These are phyloP conservation scores for Drosophila navojoa DNA, from an alignment of 1,140 invertebrate species.

Conservation along the genomic window DNA sequence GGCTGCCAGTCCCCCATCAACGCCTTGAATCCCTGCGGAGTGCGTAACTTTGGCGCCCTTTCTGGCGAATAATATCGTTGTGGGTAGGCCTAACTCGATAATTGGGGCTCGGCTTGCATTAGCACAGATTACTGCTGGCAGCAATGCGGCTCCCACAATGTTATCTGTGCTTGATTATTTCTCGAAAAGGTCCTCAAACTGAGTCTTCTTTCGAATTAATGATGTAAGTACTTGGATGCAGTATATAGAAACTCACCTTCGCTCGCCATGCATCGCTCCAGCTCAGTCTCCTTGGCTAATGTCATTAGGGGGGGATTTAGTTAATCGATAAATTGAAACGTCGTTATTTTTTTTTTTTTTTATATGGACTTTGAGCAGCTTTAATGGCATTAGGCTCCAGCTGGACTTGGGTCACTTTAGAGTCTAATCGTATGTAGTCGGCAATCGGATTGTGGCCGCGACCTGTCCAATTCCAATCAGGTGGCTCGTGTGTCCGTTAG, in stretches of 20 bases:
- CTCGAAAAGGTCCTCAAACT: too few relatives aligned
- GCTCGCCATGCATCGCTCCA: too few relatives aligned
- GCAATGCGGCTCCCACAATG: too few relatives aligned
- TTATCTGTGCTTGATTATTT: too few relatives aligned
- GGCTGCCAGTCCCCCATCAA: not conserved
- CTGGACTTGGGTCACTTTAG: not conserved
- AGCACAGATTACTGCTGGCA: slow-evolving; percentile 9
- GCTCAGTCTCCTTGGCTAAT: not conserved
- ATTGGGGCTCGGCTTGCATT: slow-evolving; percentile 29
- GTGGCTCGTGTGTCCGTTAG: slow-evolving; percentile 17
- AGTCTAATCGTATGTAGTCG: not conserved
- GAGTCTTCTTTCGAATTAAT: too few relatives aligned
- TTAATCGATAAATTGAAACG: slow-evolving; percentile 39
- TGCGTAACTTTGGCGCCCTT: not conserved
- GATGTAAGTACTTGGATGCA: too few relatives aligned
- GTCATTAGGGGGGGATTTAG: slow-evolving; percentile 4
- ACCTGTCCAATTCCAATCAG: slow-evolving; percentile 43
- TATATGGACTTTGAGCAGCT: slow-evolving; percentile 17
- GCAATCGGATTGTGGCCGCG: slow-evolving; percentile 5
- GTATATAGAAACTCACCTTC: not conserved
- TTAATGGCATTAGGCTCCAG: not conserved
- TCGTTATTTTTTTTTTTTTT: slow-evolving; percentile 29
- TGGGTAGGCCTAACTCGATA: slow-evolving; percentile 29
- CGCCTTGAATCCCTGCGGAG: too few relatives aligned
- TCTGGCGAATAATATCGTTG: too few relatives aligned